Conservation (phyloP, 2,888 invertebrate species). For the Rhagonycha lutea region DNA sequence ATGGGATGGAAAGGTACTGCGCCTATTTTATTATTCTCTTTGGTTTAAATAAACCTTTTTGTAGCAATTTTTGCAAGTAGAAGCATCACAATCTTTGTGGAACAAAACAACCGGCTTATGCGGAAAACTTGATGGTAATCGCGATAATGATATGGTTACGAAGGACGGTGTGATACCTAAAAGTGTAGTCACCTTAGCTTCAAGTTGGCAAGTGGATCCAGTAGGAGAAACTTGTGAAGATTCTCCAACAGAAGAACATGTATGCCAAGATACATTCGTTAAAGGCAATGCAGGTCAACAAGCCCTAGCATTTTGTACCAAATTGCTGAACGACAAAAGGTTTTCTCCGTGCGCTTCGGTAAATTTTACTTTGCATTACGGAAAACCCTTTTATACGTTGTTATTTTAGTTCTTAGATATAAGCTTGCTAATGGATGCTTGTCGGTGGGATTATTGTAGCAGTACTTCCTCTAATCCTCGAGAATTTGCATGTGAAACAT, state of each 20-base stretch:
- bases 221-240: slow-evolving; percentile 59
- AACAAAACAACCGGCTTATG: slow-evolving; percentile 83
- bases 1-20: slow-evolving; percentile 75
- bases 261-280: slow-evolving; percentile 53
- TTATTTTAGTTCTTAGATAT: slow-evolving; percentile 19
- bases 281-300: slow-evolving; percentile 43
- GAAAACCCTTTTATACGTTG: background rate
- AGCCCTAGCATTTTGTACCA: slow-evolving; percentile 66
- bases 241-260: slow-evolving; percentile 57
- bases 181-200: slow-evolving; percentile 58
- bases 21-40: background rate
- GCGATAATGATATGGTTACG: slow-evolving; percentile 69
- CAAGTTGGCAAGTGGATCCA: slow-evolving; percentile 62
- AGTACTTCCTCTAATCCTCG: slow-evolving; percentile 60
- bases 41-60: slow-evolving; percentile 22
- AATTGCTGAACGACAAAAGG: slow-evolving; percentile 66
- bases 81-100: slow-evolving; percentile 72
- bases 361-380: slow-evolving; percentile 23
- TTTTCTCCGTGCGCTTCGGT: slow-evolving; percentile 68
- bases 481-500: slow-evolving; percentile 75
- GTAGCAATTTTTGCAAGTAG: slow-evolving; percentile 68
- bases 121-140: slow-evolving; percentile 74
- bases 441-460: slow-evolving; percentile 81
- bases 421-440: slow-evolving; percentile 68
- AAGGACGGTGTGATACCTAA: slow-evolving; percentile 60